These are phyloP conservation scores for Callipepla squamata DNA, from an alignment of 2,113 vertebrate genomes.

Conservation along the genomic window DNA sequence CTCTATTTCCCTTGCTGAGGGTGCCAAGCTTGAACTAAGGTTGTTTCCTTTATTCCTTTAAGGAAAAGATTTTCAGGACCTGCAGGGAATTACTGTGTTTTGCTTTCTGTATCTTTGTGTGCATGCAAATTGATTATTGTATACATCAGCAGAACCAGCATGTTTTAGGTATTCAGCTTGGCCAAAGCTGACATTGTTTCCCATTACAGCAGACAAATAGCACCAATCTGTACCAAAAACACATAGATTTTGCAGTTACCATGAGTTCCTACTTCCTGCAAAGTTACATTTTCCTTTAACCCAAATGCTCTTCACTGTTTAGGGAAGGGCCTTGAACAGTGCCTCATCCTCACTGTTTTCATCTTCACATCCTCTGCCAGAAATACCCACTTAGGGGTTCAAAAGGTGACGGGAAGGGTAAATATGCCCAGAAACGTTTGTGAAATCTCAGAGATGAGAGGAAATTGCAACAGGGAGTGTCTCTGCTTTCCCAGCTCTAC, in stretches of 20 bases:
- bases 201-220: rapidly evolving
- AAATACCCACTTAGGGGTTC: not conserved
- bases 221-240: not conserved
- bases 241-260: not conserved
- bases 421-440: not conserved
- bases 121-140: not conserved
- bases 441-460: not conserved
- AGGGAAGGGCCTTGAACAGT: not conserved
- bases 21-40: not conserved
- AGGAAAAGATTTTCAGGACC: not conserved
- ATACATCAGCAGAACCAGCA: not conserved
- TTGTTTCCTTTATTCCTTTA: not conserved
- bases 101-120: not conserved
- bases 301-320: not conserved
- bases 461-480: rapidly evolving
- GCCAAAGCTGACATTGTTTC: not conserved
- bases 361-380: too few relatives aligned
- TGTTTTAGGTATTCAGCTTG: not conserved
- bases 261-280: not conserved
- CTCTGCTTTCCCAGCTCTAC: not conserved
- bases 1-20: not conserved
- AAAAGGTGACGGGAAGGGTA: not conserved
- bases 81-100: not conserved
- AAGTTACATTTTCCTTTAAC: not conserved
- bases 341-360: not conserved